Conservation (phyloP, 2,797 vertebrate genomes). For the Leptoclinus maculatus region DNA sequence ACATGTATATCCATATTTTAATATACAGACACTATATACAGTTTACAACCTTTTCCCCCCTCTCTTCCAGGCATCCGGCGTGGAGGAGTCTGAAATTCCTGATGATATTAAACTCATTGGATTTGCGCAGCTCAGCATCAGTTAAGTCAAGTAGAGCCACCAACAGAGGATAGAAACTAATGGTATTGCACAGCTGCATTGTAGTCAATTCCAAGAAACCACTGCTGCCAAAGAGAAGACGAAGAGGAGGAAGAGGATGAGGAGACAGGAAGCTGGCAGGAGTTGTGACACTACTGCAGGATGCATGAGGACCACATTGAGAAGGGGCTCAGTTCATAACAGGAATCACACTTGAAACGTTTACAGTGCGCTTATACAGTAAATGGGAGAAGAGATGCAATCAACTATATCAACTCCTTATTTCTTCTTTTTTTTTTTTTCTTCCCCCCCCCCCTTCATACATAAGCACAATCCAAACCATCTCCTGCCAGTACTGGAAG, state of each 20-base stretch:
- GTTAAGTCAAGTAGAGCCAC: conserved; percentile 80
- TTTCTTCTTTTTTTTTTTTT: conserved; percentile 43
- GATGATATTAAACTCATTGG: conserved; percentile 96
- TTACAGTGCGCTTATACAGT: conserved; percentile 81
- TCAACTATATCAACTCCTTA: conserved; percentile 71
- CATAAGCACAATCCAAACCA: conserved; percentile 81
- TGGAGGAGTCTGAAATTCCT: conserved; percentile 94
- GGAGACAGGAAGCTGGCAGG: conserved; percentile 66
- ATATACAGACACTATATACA: not conserved
- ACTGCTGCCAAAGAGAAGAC: conserved; percentile 93
- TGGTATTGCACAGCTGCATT: conserved; percentile 79
- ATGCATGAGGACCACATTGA: conserved; percentile 77
- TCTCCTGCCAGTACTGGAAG: conserved; percentile 83
- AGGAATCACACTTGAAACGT: conserved; percentile 83
- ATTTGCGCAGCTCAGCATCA: conserved; percentile 98
- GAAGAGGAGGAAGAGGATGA: conserved; percentile 61
- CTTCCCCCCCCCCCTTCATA: conserved; percentile 44
- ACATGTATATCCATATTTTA: not conserved
- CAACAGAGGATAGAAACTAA: conserved; percentile 70
- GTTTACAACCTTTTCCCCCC: not conserved
- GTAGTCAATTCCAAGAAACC: conserved; percentile 84
- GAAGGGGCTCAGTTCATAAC: conserved; percentile 73
- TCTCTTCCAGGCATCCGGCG: conserved; percentile 90
- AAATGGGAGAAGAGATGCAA: conserved; percentile 76
- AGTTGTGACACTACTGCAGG: conserved; percentile 82